Evolutionary conservation across 2,888 invertebrate genomes (phyloP).

Genomic region (Neoitamus cyanurus): DNA sequence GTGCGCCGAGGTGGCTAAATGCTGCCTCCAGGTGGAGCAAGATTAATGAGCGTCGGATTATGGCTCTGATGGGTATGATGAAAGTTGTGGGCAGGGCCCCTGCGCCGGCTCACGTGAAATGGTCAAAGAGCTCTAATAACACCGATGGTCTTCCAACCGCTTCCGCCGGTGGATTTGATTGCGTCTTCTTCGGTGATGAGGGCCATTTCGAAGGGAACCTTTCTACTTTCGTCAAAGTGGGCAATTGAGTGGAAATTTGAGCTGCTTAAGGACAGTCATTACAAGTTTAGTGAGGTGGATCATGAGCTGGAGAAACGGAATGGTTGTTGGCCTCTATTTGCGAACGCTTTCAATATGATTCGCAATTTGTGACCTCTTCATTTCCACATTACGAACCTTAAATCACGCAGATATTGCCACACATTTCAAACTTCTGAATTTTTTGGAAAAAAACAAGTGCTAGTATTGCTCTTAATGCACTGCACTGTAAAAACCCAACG

Average conservation of each 20-base stretch:
- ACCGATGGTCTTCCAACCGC: background rate
- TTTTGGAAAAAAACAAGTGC: too few species aligned
- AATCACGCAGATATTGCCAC: too few species aligned
- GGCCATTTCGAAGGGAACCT: background rate
- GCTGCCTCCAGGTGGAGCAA: slow-evolving; percentile 22
- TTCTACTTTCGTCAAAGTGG: background rate
- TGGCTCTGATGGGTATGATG: background rate
- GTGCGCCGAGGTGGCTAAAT: background rate
- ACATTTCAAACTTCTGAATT: too few species aligned
- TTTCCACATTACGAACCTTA: too few species aligned
- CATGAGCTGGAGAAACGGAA: background rate
- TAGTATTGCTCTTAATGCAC: too few species aligned
- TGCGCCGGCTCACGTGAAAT: background rate
- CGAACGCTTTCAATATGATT: background rate
- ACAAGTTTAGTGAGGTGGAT: background rate
- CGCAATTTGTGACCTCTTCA: background rate
- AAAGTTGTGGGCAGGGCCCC: slow-evolving; percentile 10
- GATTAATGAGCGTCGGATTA: slow-evolving; percentile 24
- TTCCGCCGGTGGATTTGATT: background rate
- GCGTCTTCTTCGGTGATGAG: background rate
- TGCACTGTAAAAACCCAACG: too few species aligned
- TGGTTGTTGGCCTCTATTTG: background rate
- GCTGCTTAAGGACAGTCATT: background rate
- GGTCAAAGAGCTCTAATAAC: background rate
- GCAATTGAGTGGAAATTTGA: background rate